These are phyloP conservation scores for Nylanderia fulva DNA, from an alignment of 1,140 invertebrate species.

Conservation along the genomic window DNA sequence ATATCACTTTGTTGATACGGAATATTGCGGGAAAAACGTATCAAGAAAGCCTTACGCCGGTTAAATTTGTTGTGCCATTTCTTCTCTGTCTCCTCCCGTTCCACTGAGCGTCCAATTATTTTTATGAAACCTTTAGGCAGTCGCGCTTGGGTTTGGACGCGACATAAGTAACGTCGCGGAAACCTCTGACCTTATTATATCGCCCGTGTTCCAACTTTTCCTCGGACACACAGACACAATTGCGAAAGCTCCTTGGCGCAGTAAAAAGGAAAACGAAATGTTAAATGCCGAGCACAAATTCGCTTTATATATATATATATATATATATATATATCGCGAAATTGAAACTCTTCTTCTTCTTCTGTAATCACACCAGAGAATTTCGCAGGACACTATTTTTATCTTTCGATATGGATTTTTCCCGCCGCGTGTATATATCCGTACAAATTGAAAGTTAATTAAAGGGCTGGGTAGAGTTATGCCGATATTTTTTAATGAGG, in stretches of 20 bases:
- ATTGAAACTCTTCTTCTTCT: neutral
- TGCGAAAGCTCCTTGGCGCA: constrained; percentile 10
- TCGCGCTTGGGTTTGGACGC: constrained; percentile 14
- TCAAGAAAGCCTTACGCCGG: constrained; percentile 38
- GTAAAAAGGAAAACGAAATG: constrained; percentile 25
- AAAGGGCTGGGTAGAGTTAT: neutral
- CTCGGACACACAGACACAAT: constrained; percentile 24
- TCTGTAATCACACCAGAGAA: neutral
- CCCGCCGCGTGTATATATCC: too few species aligned
- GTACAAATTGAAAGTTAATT: neutral
- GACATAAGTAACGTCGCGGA: constrained; percentile 51
- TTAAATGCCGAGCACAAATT: constrained; percentile 27
- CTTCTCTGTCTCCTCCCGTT: constrained; percentile 44
- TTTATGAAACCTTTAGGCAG: constrained; percentile 40
- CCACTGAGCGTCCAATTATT: constrained; percentile 48
- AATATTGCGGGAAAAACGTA: constrained; percentile 51
- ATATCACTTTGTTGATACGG: constrained; percentile 50
- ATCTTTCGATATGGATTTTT: neutral
- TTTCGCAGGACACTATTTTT: neutral
- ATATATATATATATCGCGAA: neutral
- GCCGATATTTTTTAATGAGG: neutral
- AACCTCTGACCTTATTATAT: constrained; percentile 50
- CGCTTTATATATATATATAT: neutral
- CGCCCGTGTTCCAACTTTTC: constrained; percentile 18
- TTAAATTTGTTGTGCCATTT: constrained; percentile 41